These are phyloP conservation scores for Procavia capensis DNA, from an alignment of 2,113 vertebrate species.

Conservation along the genomic window DNA sequence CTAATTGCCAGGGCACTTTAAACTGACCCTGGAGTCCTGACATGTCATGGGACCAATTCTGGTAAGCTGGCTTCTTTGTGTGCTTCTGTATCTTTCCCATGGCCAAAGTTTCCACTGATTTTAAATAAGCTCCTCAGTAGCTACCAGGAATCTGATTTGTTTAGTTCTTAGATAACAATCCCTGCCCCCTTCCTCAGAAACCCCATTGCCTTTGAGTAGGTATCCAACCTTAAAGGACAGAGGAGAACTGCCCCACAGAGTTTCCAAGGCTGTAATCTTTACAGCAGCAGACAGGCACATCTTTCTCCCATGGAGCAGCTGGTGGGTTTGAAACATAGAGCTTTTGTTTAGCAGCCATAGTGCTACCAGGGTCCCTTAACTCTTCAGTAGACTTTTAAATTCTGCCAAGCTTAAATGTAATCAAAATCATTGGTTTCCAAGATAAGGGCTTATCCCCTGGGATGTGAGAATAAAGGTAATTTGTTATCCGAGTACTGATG, in stretches of 20 bases:
- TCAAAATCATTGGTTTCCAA: not conserved
- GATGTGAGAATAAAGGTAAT: not conserved
- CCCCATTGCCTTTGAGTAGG: not conserved
- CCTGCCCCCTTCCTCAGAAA: too few species aligned
- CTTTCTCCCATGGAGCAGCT: not conserved
- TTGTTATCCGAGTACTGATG: slow-evolving; percentile 13
- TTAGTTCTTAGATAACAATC: not conserved
- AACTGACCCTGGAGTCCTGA: slow-evolving; percentile 51
- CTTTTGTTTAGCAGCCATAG: not conserved
- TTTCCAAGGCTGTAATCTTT: not conserved
- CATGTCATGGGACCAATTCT: slow-evolving; percentile 71
- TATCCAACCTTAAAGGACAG: not conserved
- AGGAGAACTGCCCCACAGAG: not conserved
- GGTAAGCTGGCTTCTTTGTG: slow-evolving; percentile 18
- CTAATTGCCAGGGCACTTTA: slow-evolving; percentile 52
- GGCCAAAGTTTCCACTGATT: slow-evolving; percentile 74
- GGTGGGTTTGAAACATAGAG: not conserved
- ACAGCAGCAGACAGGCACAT: not conserved
- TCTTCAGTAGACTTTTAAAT: not conserved
- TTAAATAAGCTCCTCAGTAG: slow-evolving; percentile 52
- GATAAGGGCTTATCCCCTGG: not conserved
- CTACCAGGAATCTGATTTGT: not conserved
- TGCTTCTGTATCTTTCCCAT: slow-evolving; percentile 65
- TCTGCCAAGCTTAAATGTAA: not conserved
- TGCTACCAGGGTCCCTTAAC: not conserved